Evolutionary conservation across 92 coral and sea anemone genomes (phyloP), one percentile per base, ranked within the genome.

Genomic region (Heteractis magnifica): DNA sequence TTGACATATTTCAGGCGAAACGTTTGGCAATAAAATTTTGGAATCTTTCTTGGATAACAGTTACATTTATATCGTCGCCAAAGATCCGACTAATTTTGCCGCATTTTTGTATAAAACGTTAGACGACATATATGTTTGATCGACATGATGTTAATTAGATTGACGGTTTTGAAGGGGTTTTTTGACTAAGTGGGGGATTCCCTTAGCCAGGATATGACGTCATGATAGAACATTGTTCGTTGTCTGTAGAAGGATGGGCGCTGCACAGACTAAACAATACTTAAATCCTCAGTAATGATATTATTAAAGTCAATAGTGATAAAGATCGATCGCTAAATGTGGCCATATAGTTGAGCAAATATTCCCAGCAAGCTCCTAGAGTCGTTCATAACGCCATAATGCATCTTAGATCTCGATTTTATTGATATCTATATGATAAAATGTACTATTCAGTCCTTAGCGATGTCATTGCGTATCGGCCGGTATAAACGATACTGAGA

Each of bases 171-270:
- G 26, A 26, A 62, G 19, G 16, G 82, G 13, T 55, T 52, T 59
- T 55, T 53, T 49, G 26, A 41, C 16, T 19, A 52, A 10, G 41
- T 14, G 82, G 53, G 86, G 86, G 86, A 82, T 82, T 82, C 86
- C 86, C 86, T 82, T 48, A 58, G 15, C 23, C 52, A 72, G 79
- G 86, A 82, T 58, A 41, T 82, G 86, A 82, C 86, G 86, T 82
- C 86, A 82, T 70, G 77, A 49, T 51, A 2, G 5, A 70, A 51
- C 51, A 52, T 81, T 26, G 76, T 70, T 62, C 9, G 41, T 77
- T 18, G 59, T 20, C 83, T 50, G 26, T 74, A 68, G 62, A 49
- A 65, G 19, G 59, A 20, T 16, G 83, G 76, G 52, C 83, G 83
- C 74, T 75, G 21, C 49, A 26, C 15, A 9, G 41, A 60, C 70